phyloP scores from a whole-genome alignment of 1,140 invertebrate species.

The Saccostrea echinata region DNA sequence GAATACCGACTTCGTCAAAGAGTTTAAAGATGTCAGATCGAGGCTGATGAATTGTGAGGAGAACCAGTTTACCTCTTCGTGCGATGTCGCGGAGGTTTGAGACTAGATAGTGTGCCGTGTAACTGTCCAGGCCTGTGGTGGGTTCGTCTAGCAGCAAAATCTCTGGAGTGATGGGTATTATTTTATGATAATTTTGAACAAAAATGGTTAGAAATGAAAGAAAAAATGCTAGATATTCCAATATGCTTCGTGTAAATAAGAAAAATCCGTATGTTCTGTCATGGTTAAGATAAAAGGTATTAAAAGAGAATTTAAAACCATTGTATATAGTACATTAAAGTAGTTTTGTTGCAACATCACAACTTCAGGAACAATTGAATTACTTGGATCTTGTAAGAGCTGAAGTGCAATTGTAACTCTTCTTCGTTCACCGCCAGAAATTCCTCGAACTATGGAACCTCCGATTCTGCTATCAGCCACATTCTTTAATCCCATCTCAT shows the following conservation, averaged over 20 bases:
- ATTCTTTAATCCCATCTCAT: slow-evolving; percentile 68
- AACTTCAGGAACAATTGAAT: neutral
- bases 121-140: slow-evolving; percentile 72
- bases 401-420: slow-evolving; percentile 74
- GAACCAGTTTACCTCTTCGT: slow-evolving; percentile 68
- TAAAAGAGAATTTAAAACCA: no score
- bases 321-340: no score
- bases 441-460: slow-evolving; percentile 65
- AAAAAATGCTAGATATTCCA: no score
- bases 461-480: slow-evolving; percentile 69
- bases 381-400: slow-evolving; percentile 72
- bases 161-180: slow-evolving; percentile 57
- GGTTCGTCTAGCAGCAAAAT: slow-evolving; percentile 74
- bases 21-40: slow-evolving; percentile 73
- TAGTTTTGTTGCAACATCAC: no score
- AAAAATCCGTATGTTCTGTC: no score
- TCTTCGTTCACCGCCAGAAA: slow-evolving; percentile 73
- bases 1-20: slow-evolving; percentile 67
- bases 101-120: slow-evolving; percentile 70
- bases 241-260: no score
- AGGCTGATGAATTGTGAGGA: slow-evolving; percentile 74
- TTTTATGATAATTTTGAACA: no score
- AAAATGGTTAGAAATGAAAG: no score
- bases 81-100: slow-evolving; percentile 66
- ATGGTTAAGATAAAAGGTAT: no score